Conservation (phyloP, 1,140 invertebrate genomes). For the Macrobrachium nipponense region DNA sequence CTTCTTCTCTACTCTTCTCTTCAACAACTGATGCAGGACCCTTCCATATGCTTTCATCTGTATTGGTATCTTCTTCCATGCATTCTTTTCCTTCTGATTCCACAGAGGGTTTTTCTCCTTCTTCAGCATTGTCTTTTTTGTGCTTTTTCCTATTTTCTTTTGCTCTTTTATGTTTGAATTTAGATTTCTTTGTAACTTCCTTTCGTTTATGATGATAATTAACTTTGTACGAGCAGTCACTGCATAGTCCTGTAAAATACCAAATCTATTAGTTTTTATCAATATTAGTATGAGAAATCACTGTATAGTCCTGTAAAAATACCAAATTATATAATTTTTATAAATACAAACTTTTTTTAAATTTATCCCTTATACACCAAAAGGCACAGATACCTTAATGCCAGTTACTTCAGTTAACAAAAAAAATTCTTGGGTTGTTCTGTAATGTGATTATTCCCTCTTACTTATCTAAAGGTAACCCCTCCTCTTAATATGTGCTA, state of each 20-base stretch:
- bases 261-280: too few species aligned
- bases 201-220: constrained; percentile 50
- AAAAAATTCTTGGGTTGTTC: too few species aligned
- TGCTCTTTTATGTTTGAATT: constrained; percentile 13
- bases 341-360: too few species aligned
- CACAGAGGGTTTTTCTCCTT: constrained; percentile 1
- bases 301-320: constrained; percentile 26
- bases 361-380: too few species aligned
- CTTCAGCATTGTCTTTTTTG: constrained; percentile 14
- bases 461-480: too few species aligned
- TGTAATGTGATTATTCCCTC: too few species aligned
- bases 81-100: constrained; percentile 3
- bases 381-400: too few species aligned
- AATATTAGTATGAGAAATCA: constrained; percentile 47
- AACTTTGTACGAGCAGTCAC: constrained; percentile 55
- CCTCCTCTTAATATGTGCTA: too few species aligned
- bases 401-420: too few species aligned
- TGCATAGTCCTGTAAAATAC: constrained; percentile 39
- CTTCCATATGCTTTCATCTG: constrained; percentile 52
- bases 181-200: constrained; percentile 43
- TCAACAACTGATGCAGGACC: constrained; percentile 35
- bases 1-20: constrained; percentile 57
- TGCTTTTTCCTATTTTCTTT: not conserved
- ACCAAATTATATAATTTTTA: too few species aligned
- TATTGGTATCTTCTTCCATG: not conserved